Percentiles rank a stretch among this genome's conserved stretches.
Evolutionary conservation across 2,113 vertebrate species (phyloP).

Genomic region (Macquaria australasica): DNA sequence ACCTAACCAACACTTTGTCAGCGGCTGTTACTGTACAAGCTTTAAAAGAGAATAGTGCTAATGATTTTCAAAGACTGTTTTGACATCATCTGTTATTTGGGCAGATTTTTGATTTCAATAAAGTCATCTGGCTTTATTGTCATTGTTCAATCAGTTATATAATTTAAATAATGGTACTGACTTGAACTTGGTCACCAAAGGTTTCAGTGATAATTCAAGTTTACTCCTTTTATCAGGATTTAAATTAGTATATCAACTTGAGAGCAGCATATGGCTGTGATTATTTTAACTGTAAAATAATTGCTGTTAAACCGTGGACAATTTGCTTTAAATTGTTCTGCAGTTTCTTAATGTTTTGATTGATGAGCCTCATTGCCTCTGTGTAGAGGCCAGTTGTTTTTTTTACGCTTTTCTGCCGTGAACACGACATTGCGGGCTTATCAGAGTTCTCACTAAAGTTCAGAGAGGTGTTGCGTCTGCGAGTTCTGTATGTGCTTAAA

Average conservation of each 20-base stretch:
- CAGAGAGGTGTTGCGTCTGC: conserved; percentile 21
- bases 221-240: conserved; percentile 30
- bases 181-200: background rate
- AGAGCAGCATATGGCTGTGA: conserved; percentile 66
- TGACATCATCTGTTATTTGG: background rate
- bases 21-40: background rate
- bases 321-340: conserved; percentile 69
- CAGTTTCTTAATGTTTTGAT: conserved; percentile 70
- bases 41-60: background rate
- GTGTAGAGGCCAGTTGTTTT: conserved; percentile 53
- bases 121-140: background rate
- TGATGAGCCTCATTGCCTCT: conserved; percentile 72
- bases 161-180: background rate
- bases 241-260: conserved; percentile 41
- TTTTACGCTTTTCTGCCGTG: conserved; percentile 42
- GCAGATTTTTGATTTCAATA: background rate
- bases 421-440: conserved; percentile 31
- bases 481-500: conserved; percentile 9
- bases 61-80: too few relatives aligned
- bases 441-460: conserved; percentile 44
- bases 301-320: conserved; percentile 63
- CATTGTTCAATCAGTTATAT: background rate
- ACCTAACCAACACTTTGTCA: background rate
- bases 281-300: conserved; percentile 73
- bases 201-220: background rate